Evolutionary conservation across 1,140 invertebrate species (phyloP), one percentile per base, ranked within the genome.

Genomic region (Carposina sasakii): DNA sequence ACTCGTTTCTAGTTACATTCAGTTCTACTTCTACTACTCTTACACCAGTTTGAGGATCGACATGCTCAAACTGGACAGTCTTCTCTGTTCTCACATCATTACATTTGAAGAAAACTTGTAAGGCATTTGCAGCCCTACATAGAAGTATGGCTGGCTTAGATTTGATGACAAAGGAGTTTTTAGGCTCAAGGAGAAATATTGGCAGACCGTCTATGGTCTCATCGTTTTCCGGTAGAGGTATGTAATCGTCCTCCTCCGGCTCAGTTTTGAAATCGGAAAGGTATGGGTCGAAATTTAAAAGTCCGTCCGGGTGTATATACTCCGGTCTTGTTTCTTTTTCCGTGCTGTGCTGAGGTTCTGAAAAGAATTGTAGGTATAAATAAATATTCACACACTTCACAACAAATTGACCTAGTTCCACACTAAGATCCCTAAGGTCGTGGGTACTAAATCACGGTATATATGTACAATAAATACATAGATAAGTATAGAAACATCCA

Each of bases 31-130:
- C 94, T 47, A 96, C 89, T 44, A 95, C 92, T 54, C 94, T 88
- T 1, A 94, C 91, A 2, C 94, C 94, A 1, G 91, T 94, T 60
- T 94, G 92, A 4, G 94, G 95, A 70, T 97, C 94, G 13, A 95
- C 93, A 43, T 91, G 91, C 33, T 93, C 90, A 17, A 89, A 88
- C 46, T 89, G 89, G 0, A 91, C 89, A 8, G 86, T 87, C 6
- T 89, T 87, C 24, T 87, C 86, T 1, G 87, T 87, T 31, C 86
- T 86, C 5, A 86, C 84, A 16, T 93, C 94, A 68, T 95, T 96
- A 84, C 95, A 97, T 67, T 92, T 93, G 83, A 97, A 96, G 76
- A 90, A 92, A 3, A 95, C 87, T 75, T 92, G 87, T 6, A 97
- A 86, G 9, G 95, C 94, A 75, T 96, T 92, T 0, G 93, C 91